Percentiles rank a stretch among this genome's conserved stretches.
Conservation (phyloP, 1,140 invertebrate species). For the Cydia splendana region DNA sequence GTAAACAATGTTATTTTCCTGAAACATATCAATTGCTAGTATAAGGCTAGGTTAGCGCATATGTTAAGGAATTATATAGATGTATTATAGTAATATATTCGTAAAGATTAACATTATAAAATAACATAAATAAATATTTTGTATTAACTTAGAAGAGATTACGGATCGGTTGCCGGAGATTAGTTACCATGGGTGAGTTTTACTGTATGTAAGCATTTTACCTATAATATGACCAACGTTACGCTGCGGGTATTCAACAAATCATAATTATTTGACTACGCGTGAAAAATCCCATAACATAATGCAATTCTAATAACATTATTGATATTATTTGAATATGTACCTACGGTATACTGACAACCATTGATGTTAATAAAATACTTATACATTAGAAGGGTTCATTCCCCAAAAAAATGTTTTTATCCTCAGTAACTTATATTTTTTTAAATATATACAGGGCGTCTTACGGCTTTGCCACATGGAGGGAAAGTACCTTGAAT, state of each 20-base stretch:
- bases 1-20: background rate
- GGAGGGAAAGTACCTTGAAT: too few relatives aligned
- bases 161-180: background rate
- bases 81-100: background rate
- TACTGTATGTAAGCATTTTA: background rate
- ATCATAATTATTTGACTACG: background rate
- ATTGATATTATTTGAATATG: slow-evolving; percentile 1
- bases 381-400: background rate
- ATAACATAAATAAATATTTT: background rate
- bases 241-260: background rate
- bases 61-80: background rate
- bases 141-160: background rate
- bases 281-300: background rate
- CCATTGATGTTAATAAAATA: background rate
- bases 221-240: background rate
- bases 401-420: background rate
- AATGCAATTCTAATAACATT: background rate
- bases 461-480: too few relatives aligned
- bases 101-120: background rate
- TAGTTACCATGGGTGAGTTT: slow-evolving; percentile 9
- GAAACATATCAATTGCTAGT: slow-evolving; percentile 6
- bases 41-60: background rate
- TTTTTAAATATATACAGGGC: background rate
- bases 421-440: background rate
- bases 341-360: background rate